Percentiles rank a stretch among this genome's conserved stretches.
phyloP scores from a whole-genome alignment of 2,113 vertebrate species.

The Toxotes jaculatrix region DNA sequence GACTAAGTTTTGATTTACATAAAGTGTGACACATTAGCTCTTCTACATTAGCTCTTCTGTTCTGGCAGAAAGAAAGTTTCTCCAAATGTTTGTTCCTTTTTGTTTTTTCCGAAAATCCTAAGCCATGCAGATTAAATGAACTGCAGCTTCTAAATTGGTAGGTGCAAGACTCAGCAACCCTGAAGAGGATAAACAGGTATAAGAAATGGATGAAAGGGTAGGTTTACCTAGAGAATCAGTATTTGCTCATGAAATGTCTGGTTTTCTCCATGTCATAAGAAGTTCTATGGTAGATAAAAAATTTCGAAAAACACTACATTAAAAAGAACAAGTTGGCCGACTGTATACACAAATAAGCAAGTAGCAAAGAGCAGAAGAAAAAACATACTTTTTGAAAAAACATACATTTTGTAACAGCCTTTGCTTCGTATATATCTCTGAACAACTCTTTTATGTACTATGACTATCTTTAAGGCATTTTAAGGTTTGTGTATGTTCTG shows the following conservation, averaged over 20 bases:
- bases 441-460: not conserved
- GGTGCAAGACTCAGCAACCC: not conserved
- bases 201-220: not conserved
- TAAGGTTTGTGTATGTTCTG: not conserved
- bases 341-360: too few species aligned
- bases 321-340: too few species aligned
- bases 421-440: not conserved
- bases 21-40: not conserved
- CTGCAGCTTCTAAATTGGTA: too few species aligned
- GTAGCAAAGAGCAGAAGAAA: too few species aligned
- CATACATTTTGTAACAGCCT: not conserved
- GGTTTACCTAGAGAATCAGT: not conserved
- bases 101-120: not conserved
- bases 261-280: not conserved
- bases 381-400: not conserved
- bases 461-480: not conserved
- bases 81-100: too few species aligned
- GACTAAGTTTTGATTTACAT: not conserved
- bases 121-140: not conserved
- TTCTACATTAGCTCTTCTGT: not conserved
- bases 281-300: too few species aligned
- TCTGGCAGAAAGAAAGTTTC: too few species aligned
- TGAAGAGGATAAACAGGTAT: not conserved
- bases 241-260: not conserved
- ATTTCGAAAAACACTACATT: too few species aligned